Evolutionary conservation across 2,113 vertebrate genomes (phyloP).

Genomic region (Arvicanthis niloticus): DNA sequence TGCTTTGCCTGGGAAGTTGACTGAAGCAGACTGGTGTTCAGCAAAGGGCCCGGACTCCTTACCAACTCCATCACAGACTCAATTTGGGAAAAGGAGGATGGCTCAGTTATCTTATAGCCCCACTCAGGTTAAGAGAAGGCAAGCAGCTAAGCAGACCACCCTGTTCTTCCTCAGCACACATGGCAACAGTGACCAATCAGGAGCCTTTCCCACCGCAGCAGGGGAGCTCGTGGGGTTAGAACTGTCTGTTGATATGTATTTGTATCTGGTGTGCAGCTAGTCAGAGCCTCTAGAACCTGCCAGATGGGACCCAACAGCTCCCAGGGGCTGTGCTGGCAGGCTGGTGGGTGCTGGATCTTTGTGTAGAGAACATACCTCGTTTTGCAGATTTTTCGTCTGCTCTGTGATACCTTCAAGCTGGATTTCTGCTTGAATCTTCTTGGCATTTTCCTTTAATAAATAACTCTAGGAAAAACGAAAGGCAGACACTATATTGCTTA

Average conservation of each 20-base stretch:
- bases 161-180: fast-evolving
- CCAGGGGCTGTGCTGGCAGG: no score
- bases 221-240: not conserved
- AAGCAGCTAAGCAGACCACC: no score
- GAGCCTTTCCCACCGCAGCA: not conserved
- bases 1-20: not conserved
- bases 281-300: not conserved
- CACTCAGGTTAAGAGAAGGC: not conserved
- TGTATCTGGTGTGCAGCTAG: not conserved
- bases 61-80: not conserved
- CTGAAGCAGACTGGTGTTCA: not conserved
- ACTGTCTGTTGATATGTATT: not conserved
- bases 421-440: constrained; percentile 72
- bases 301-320: fast-evolving
- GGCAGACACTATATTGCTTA: no score
- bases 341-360: fast-evolving
- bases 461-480: constrained; percentile 77
- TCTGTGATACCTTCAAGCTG: constrained; percentile 78
- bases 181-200: not conserved
- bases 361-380: constrained; percentile 74
- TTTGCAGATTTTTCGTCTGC: constrained; percentile 82
- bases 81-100: not conserved
- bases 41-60: not conserved
- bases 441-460: constrained; percentile 77
- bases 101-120: not conserved